Percentiles rank a stretch among this genome's conserved stretches.
Evolutionary conservation across 2,797 vertebrate genomes (phyloP).

Genomic region (Trematomus bernacchii): DNA sequence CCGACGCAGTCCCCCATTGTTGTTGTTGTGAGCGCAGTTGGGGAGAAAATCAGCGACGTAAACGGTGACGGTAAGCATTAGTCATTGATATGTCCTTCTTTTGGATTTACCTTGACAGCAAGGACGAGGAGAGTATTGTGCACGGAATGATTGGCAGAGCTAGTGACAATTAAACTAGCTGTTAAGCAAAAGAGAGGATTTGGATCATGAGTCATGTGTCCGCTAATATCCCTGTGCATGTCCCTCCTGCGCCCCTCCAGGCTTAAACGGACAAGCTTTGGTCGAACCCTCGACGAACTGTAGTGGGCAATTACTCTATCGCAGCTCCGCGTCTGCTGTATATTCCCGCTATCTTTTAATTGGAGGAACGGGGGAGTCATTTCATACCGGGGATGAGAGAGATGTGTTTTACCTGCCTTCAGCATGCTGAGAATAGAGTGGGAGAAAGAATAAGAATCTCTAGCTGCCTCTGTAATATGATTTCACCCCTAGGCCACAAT

Average conservation of each 20-base stretch:
- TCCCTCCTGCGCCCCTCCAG: conserved; percentile 59
- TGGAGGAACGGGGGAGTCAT: conserved; percentile 72
- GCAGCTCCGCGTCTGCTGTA: conserved; percentile 53
- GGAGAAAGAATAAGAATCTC: conserved; percentile 72
- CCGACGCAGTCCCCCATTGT: no score
- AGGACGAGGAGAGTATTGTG: conserved; percentile 39
- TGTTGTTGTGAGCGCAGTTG: no score
- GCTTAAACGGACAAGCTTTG: conserved; percentile 60
- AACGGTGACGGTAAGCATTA: conserved; percentile 9
- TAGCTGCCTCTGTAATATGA: conserved; percentile 73
- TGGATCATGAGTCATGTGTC: conserved; percentile 67
- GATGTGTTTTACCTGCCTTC: conserved; percentile 76
- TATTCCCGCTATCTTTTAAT: conserved; percentile 84
- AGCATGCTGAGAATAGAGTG: conserved; percentile 71
- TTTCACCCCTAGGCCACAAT: conserved; percentile 79
- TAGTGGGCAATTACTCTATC: conserved; percentile 73
- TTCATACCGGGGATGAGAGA: conserved; percentile 72
- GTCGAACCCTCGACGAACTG: conserved; percentile 35
- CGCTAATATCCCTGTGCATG: conserved; percentile 55
- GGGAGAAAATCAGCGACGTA: no score
- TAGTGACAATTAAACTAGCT: conserved; percentile 75
- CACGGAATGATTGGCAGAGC: conserved; percentile 67
- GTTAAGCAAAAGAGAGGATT: conserved; percentile 75
- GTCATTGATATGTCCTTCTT: conserved; percentile 52
- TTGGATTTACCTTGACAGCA: conserved; percentile 53